phyloP scores from a whole-genome alignment of 1,140 invertebrate genomes.

The Cydia amplana region DNA sequence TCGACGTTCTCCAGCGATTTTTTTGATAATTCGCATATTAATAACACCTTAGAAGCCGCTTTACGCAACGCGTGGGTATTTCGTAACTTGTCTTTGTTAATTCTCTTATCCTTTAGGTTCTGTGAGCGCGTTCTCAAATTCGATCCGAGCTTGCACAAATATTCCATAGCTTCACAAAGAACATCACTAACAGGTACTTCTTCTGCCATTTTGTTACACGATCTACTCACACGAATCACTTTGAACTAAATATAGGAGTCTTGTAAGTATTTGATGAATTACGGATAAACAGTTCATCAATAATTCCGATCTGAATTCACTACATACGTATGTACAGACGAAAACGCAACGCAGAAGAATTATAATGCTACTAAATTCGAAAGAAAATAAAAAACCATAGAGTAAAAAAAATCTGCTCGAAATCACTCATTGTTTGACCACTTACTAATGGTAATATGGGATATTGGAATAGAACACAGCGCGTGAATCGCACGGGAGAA shows the following conservation, averaged over 20 bases:
- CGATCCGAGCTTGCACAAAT: constrained; percentile 69
- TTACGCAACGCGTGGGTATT: constrained; percentile 67
- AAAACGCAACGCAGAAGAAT: constrained; percentile 31
- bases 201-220: constrained; percentile 64
- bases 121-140: constrained; percentile 65
- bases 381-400: constrained; percentile 52
- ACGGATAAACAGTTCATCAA: constrained; percentile 21
- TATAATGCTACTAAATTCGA: constrained; percentile 24
- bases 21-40: constrained; percentile 72
- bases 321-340: background rate
- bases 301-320: constrained; percentile 22
- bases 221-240: constrained; percentile 22
- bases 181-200: constrained; percentile 62
- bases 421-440: constrained; percentile 13
- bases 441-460: background rate
- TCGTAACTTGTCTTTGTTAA: constrained; percentile 61
- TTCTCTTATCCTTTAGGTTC: constrained; percentile 62
- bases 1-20: constrained; percentile 72
- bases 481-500: background rate
- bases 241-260: background rate
- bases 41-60: constrained; percentile 63
- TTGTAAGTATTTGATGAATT: constrained; percentile 15
- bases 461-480: background rate
- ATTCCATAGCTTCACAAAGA: constrained; percentile 67
- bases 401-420: constrained; percentile 41